These are phyloP conservation scores for Tethya wilhelma DNA, from an alignment of 37 sponge, comb jelly and placozoan genomes.

Conservation along the genomic window DNA sequence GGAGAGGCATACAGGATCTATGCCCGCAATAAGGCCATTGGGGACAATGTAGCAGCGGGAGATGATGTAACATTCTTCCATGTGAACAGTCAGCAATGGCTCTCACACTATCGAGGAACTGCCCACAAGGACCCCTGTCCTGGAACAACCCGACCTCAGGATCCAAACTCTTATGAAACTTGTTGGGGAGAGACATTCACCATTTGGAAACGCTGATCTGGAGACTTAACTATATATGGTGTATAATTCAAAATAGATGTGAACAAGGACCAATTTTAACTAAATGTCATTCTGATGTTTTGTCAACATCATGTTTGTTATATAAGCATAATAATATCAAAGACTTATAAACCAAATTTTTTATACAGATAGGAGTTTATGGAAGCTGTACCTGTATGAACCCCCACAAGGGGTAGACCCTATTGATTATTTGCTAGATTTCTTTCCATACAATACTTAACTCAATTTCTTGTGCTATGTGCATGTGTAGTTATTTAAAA, in stretches of 20 bases:
- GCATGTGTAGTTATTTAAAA: too few relatives aligned
- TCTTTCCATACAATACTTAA: too few relatives aligned
- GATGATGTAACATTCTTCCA: constrained; percentile 1
- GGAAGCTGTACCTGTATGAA: constrained; percentile 79
- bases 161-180: background rate
- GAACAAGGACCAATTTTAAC: too few relatives aligned
- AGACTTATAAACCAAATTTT: too few relatives aligned
- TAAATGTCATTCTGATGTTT: too few relatives aligned
- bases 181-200: background rate
- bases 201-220: background rate
- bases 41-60: background rate
- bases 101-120: background rate
- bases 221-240: too few relatives aligned
- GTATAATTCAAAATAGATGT: too few relatives aligned
- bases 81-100: background rate
- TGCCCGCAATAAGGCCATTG: background rate
- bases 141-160: background rate
- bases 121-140: background rate
- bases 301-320: too few relatives aligned
- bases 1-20: constrained; percentile 10
- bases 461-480: too few relatives aligned
- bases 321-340: too few relatives aligned
- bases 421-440: too few relatives aligned
- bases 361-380: too few relatives aligned
- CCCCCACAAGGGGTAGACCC: constrained; percentile 50